These are phyloP conservation scores for Pseudomugil gertrudae DNA, from an alignment of 2,797 vertebrate species.

Conservation along the genomic window DNA sequence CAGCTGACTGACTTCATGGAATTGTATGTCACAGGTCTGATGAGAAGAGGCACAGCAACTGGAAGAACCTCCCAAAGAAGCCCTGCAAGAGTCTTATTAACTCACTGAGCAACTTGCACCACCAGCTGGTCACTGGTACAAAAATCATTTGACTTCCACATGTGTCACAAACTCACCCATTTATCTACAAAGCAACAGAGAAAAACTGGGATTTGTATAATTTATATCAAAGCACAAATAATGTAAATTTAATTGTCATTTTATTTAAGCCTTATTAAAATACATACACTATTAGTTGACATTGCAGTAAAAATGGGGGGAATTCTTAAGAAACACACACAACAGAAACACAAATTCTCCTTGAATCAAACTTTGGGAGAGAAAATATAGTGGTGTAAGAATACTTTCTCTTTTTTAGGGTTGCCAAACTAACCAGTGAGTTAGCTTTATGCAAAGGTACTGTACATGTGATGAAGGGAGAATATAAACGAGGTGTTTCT, in stretches of 20 bases:
- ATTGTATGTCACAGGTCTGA: conserved; percentile 85
- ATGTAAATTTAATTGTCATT: neutral
- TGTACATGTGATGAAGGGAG: neutral
- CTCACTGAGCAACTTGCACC: conserved; percentile 88
- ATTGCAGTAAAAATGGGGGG: neutral
- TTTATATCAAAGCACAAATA: neutral
- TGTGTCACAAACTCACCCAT: neutral
- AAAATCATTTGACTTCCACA: conserved; percentile 23
- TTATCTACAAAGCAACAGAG: neutral
- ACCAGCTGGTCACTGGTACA: conserved; percentile 88
- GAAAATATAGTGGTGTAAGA: too few species aligned
- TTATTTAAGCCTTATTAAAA: too few species aligned
- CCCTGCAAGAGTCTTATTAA: conserved; percentile 91
- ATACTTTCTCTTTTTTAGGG: too few species aligned
- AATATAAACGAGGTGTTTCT: neutral
- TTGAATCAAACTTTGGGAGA: too few species aligned
- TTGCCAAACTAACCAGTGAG: too few species aligned
- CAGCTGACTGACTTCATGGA: conserved; percentile 14
- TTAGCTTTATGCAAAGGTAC: too few species aligned
- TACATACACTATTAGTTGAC: neutral
- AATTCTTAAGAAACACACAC: too few species aligned
- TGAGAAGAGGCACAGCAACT: conserved; percentile 92
- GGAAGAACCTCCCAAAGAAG: conserved; percentile 98
- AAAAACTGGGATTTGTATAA: neutral
- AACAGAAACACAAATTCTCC: too few species aligned